Evolutionary conservation across 2,113 vertebrate genomes (phyloP).

Genomic region (Cheirogaleus medius): DNA sequence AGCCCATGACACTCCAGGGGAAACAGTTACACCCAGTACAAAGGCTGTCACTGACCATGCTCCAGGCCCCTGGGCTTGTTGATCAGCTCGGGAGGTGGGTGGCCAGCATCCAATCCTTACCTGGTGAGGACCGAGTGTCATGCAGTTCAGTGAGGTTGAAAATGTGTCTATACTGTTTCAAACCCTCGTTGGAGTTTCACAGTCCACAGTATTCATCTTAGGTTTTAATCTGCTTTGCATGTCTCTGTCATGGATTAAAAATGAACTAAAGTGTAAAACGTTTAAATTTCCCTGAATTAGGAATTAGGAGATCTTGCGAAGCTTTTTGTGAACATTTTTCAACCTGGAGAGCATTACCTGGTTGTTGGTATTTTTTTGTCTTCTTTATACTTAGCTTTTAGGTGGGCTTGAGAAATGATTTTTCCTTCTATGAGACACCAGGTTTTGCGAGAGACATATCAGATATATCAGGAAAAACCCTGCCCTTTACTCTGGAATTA

Average conservation of each 20-base stretch:
- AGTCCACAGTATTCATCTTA: not conserved
- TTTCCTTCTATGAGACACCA: not conserved
- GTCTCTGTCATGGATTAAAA: not conserved
- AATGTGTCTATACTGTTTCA: too few relatives aligned
- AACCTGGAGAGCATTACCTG: not conserved
- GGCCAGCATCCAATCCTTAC: not conserved
- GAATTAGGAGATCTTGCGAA: not conserved
- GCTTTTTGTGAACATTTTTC: not conserved
- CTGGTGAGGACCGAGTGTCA: rapidly evolving
- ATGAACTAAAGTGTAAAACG: not conserved
- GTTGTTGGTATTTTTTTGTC: not conserved
- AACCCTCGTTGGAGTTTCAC: not conserved
- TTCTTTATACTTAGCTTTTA: not conserved
- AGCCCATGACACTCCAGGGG: too few relatives aligned
- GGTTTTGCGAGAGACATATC: not conserved
- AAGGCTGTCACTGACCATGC: too few relatives aligned
- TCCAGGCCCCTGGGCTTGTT: too few relatives aligned
- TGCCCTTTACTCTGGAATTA: not conserved
- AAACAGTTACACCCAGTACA: not conserved
- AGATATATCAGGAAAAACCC: not conserved
- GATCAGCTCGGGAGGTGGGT: too few relatives aligned
- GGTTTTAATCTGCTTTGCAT: not conserved
- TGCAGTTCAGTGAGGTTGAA: not conserved
- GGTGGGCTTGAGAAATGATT: not conserved
- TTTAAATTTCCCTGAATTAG: not conserved